Conservation (phyloP, 2,797 vertebrate species). For the Centroberyx gerrardi region DNA sequence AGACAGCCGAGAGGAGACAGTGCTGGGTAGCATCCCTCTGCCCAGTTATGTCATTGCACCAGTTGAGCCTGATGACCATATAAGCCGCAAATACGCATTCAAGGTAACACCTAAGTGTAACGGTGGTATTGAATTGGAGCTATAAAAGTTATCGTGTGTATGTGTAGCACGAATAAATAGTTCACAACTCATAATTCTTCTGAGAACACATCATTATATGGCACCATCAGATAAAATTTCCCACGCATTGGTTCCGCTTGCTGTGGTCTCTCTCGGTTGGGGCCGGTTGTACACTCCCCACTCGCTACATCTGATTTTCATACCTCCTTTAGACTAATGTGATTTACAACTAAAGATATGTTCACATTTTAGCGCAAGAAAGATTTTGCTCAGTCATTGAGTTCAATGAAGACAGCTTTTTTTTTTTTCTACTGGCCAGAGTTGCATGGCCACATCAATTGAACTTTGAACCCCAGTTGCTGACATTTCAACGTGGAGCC, state of each 20-base stretch:
- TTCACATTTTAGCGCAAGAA: too few relatives aligned
- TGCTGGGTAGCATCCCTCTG: conserved; percentile 96
- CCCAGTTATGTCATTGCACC: conserved; percentile 96
- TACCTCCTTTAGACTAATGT: neutral
- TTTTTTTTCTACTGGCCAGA: too few relatives aligned
- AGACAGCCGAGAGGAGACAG: conserved; percentile 97
- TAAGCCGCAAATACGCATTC: conserved; percentile 97
- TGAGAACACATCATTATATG: conserved; percentile 4
- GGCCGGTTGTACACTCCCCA: conserved; percentile 1
- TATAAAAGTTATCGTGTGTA: conserved; percentile 3
- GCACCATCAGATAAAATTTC: neutral
- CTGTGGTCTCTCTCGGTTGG: neutral
- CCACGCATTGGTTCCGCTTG: neutral
- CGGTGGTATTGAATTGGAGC: conserved; percentile 14
- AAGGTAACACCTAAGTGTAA: conserved; percentile 88
- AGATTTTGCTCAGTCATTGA: too few relatives aligned
- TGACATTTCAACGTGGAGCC: too few relatives aligned
- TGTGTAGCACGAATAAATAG: conserved; percentile 1
- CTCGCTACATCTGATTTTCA: conserved; percentile 2
- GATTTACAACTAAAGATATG: too few relatives aligned
- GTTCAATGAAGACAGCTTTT: too few relatives aligned
- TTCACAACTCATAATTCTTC: neutral
- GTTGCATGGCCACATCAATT: too few relatives aligned
- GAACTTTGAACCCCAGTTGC: too few relatives aligned
- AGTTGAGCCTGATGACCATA: conserved; percentile 93